Percentiles rank a stretch among this genome's conserved stretches.
Conservation (phyloP, 2,113 vertebrate species). For the Corvus moneduloides region DNA sequence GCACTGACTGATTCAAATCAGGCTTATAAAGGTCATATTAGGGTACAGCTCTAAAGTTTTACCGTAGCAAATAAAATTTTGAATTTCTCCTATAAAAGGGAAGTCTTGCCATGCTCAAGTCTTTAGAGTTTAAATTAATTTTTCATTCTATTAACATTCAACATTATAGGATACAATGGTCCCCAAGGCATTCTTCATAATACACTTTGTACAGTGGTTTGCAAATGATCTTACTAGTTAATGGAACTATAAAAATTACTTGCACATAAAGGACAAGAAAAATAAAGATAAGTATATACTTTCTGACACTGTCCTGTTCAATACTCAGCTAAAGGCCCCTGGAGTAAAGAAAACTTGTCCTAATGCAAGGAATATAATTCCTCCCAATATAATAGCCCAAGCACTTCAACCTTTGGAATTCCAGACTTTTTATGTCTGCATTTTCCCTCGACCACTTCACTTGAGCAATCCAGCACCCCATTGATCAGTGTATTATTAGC, state of each 20-base stretch:
- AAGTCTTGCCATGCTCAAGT: slow-evolving; percentile 20
- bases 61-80: slow-evolving; percentile 8
- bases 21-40: neutral
- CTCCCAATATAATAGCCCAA: neutral
- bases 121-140: slow-evolving; percentile 60
- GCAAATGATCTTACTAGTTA: slow-evolving; percentile 74
- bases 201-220: slow-evolving; percentile 68
- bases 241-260: slow-evolving; percentile 79
- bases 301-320: slow-evolving; percentile 23
- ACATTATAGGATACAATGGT: slow-evolving; percentile 48
- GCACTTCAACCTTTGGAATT: slow-evolving; percentile 51
- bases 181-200: slow-evolving; percentile 66
- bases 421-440: slow-evolving; percentile 71
- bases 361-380: neutral
- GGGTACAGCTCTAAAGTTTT: slow-evolving; percentile 21
- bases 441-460: slow-evolving; percentile 75
- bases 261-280: slow-evolving; percentile 75
- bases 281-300: slow-evolving; percentile 68
- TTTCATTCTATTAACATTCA: slow-evolving; percentile 72
- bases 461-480: slow-evolving; percentile 74
- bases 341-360: slow-evolving; percentile 43
- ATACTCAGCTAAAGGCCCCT: neutral
- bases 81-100: slow-evolving; percentile 11
- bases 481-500: slow-evolving; percentile 82
- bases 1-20: neutral